Conservation (phyloP, 1,140 invertebrate genomes). For the Solen grandis region DNA sequence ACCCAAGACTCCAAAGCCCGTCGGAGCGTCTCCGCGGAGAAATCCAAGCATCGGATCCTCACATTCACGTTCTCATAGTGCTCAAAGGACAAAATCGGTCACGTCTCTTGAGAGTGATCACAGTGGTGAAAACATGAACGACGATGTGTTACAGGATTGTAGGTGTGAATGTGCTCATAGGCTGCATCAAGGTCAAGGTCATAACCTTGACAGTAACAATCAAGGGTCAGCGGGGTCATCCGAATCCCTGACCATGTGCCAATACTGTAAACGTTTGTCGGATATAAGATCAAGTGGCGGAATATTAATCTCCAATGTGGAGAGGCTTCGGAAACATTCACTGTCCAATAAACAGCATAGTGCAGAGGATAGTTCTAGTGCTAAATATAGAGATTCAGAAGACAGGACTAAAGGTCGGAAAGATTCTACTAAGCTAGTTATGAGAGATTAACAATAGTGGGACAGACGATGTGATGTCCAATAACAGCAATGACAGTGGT, state of each 20-base stretch:
- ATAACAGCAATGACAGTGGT: slow-evolving; percentile 78
- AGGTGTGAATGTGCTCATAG: slow-evolving; percentile 33
- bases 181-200: background rate
- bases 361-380: background rate
- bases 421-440: slow-evolving; percentile 20
- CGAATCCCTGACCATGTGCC: slow-evolving; percentile 35
- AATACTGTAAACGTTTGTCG: slow-evolving; percentile 35
- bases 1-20: slow-evolving; percentile 55
- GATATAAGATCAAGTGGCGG: background rate
- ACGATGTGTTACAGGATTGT: slow-evolving; percentile 1
- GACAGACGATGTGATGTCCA: slow-evolving; percentile 69
- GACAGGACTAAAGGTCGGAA: background rate
- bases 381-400: background rate
- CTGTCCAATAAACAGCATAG: background rate
- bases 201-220: background rate
- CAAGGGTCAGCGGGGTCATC: background rate
- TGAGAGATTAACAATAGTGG: slow-evolving; percentile 40
- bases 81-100: slow-evolving; percentile 36
- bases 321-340: slow-evolving; percentile 25
- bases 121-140: slow-evolving; percentile 1
- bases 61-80: slow-evolving; percentile 25
- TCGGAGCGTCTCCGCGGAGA: slow-evolving; percentile 44
- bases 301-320: slow-evolving; percentile 32
- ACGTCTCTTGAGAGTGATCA: slow-evolving; percentile 31
- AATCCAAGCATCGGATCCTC: slow-evolving; percentile 38